A percentile compares a stretch with the other conserved stretches of the same genome.
phyloP scores from a whole-genome alignment of 2,113 vertebrate species.

The Heloderma charlesbogerti region DNA sequence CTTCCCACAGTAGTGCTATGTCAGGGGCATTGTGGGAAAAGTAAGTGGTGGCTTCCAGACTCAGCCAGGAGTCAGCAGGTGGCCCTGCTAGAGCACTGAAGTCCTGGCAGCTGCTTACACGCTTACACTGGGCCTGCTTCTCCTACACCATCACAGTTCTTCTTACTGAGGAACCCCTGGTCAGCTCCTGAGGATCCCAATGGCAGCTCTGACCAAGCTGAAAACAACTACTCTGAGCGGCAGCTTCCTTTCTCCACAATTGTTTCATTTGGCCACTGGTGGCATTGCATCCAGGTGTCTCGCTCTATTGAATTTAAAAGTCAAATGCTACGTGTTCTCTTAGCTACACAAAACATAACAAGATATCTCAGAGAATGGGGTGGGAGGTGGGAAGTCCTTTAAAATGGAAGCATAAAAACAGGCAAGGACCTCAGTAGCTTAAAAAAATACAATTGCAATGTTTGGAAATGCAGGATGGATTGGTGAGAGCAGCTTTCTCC shows the following conservation, averaged over 20 bases:
- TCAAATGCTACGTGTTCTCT: background rate
- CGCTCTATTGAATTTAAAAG: background rate
- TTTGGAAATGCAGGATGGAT: background rate
- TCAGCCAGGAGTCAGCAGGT: too few species aligned
- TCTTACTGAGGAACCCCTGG: background rate
- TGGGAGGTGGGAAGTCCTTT: background rate
- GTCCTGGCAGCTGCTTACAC: too few species aligned
- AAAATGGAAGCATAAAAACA: background rate
- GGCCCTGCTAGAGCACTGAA: too few species aligned
- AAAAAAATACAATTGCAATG: too few species aligned
- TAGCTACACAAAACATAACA: background rate
- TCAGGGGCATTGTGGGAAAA: too few species aligned
- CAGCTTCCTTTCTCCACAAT: background rate
- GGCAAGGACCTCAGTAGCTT: background rate
- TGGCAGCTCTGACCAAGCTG: background rate
- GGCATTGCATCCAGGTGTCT: background rate
- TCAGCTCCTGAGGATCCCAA: too few species aligned
- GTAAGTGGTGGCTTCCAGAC: too few species aligned
- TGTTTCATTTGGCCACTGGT: background rate
- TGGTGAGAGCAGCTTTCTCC: too few species aligned
- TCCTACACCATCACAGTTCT: too few species aligned
- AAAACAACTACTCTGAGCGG: too few species aligned
- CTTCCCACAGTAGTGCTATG: too few species aligned
- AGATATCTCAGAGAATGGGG: background rate
- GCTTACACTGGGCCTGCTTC: too few species aligned